Base-by-base conservation (phyloP, 1,140 invertebrate genomes). In the Pseudomyrmex cubaensis region DNA sequence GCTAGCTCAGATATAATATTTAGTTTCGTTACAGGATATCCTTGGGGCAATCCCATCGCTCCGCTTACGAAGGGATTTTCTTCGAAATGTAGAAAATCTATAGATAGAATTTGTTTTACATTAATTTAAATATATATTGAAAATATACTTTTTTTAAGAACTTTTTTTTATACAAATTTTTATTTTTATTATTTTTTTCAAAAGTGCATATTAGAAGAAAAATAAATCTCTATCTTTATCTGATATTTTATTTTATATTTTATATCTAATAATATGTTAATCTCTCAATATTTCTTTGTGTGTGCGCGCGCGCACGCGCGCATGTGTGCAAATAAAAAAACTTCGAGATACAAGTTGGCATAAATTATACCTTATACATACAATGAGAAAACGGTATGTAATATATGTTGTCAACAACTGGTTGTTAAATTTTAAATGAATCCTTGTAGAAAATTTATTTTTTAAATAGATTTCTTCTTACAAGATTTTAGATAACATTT, bases 31-130 rank as follows among this genome's bases (percentile, higher is more conserved):
- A 46, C 3, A 25, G 12, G 20, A 35, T 35, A 59, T 22, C 61
- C 48, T 46, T 48, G 46, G 35, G 20, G 13, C 57, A 76, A 61
- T 87, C 76, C 86, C 87, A 88, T 88, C 62, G 76, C 61, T 87
- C 13, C 22, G 1, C n/a, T 22, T n/a, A 70, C 12, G 20, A 13
- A 59, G 54, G 12, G 4, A 50, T 9, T 59, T 48, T 35, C 44
- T 72, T 80, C 66, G 57, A 61, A 8, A 57, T 35, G 20, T 35
- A 22, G 56, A 67, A 78, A 20, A 69, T 82, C 70, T 87, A 75
- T 56, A 12, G 5, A 70, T 35, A 35, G 62, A 74, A 25, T 22
- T 25, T 2, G 7, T 69, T 22, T 5, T 22, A 10, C n/a, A n/a
- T 64, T 69, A 70, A 17, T 59, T 22, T 66, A 13, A 1, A 52